Evolutionary conservation across 2,888 invertebrate species (phyloP).

Genomic region (Tinea semifulvella): DNA sequence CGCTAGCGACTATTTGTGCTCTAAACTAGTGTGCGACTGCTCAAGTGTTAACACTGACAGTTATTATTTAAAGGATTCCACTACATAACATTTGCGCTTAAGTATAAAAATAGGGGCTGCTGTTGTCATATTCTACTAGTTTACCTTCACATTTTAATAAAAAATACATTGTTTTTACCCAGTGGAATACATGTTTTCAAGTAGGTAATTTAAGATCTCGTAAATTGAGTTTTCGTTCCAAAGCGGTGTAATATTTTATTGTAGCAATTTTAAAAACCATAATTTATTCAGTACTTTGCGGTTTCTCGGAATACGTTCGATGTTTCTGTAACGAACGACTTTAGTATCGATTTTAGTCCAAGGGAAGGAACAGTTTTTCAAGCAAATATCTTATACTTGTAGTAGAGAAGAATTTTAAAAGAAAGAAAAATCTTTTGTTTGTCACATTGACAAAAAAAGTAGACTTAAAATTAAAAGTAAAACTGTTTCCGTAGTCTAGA

Average conservation of each 20-base stretch:
- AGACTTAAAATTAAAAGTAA: background rate
- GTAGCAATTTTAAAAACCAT: background rate
- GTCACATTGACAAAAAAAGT: background rate
- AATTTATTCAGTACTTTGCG: slow-evolving; percentile 9
- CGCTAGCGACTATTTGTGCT: background rate
- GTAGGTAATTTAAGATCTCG: too few species aligned
- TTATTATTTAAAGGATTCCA: too few species aligned
- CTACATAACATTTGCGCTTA: too few species aligned
- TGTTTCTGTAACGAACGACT: slow-evolving; percentile 9
- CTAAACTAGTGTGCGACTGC: background rate
- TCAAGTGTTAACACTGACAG: background rate
- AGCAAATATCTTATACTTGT: background rate
- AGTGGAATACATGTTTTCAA: too few species aligned
- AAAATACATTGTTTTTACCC: too few species aligned
- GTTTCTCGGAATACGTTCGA: slow-evolving; percentile 1
- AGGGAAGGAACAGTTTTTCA: background rate
- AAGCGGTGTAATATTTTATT: too few species aligned
- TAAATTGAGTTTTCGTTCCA: too few species aligned
- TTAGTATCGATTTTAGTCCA: slow-evolving; percentile 3
- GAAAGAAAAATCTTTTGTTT: too few species aligned
- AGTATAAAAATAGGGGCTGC: too few species aligned
- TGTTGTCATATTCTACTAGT: too few species aligned
- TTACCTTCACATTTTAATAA: too few species aligned
- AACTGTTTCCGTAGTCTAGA: background rate
- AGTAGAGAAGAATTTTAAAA: too few species aligned